Base-by-base conservation (phyloP, 2,113 vertebrate genomes). In the Ictalurus furcatus region DNA sequence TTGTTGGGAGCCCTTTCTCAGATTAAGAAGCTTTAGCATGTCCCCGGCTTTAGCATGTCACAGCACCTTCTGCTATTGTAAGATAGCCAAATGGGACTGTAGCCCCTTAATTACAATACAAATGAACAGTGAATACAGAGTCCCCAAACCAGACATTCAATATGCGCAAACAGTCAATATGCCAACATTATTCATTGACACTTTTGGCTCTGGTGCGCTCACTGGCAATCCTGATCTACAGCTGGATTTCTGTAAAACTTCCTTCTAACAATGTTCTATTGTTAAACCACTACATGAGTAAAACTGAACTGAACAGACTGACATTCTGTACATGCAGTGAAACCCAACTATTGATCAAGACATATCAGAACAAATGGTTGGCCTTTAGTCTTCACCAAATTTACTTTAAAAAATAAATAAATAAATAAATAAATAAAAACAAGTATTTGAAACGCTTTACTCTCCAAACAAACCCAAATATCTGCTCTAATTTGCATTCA, bases 251-350 rank as follows among this genome's bases (percentile, higher is more conserved):
- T 44, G 34, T 44, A 63, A 61, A 59, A 23, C 81, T 63, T 58
- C 23, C 23, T 63, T 63, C 34, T 84, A 37, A 84, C 81, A 84
- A 84, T 84, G 81, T 84, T 44, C 81, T 84, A 63, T 84, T 84
- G 81, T 84, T 84, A 84, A 84, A 44, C 34, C 34, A 16, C 2
- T 23, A 44, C 58, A 63, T 6, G 17, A 44, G 58, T 25, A 1
- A 82, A 81, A 34, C 23, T 21, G 21, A 83, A 44, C 7, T 44
- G 23, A 28, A 63, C 81, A 84, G 58, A 40, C 58, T 28, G 81
- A 25, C 5, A 3, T 44, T 40, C 34, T 44, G 34, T 6, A 12
- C 21, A 40, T 59, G 17, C 4, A 6, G 21, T 44, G 16, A 84
- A 82, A 59, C 17, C 9, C 56, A 52, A 52, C 21, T 78, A 78